Evolutionary conservation across 2,113 vertebrate species (phyloP).

Genomic region (Crocuta crocuta): DNA sequence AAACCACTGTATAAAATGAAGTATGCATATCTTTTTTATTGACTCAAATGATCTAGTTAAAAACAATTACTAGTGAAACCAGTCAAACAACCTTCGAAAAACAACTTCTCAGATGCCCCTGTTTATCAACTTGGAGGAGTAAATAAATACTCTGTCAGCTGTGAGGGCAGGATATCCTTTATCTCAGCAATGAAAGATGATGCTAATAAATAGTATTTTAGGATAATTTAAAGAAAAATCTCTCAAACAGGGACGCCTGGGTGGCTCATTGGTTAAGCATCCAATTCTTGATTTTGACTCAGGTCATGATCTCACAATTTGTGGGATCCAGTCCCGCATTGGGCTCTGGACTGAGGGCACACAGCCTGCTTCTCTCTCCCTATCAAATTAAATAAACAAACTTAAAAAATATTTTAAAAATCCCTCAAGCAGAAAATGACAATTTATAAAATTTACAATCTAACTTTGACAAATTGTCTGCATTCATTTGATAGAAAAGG

Average conservation of each 20-base stretch:
- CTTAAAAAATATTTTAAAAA: not conserved
- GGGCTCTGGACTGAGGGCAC: too few species aligned
- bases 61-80: slow-evolving; percentile 51
- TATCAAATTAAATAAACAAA: too few species aligned
- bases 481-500: not conserved
- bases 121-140: not conserved
- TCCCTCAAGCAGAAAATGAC: not conserved
- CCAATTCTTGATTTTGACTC: too few species aligned
- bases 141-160: not conserved
- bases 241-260: not conserved
- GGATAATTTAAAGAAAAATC: slow-evolving; percentile 34
- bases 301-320: too few species aligned
- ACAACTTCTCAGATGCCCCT: not conserved
- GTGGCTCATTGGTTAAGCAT: too few species aligned
- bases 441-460: not conserved
- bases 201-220: not conserved
- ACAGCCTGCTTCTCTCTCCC: too few species aligned
- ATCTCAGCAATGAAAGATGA: slow-evolving; percentile 13
- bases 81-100: slow-evolving; percentile 53
- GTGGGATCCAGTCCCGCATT: too few species aligned
- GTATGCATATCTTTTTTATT: not conserved
- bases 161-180: not conserved
- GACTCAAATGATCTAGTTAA: slow-evolving; percentile 19
- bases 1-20: not conserved
- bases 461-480: not conserved